These are phyloP conservation scores for Megaptera novaeangliae DNA, from an alignment of 2,113 vertebrate species.

Conservation along the genomic window DNA sequence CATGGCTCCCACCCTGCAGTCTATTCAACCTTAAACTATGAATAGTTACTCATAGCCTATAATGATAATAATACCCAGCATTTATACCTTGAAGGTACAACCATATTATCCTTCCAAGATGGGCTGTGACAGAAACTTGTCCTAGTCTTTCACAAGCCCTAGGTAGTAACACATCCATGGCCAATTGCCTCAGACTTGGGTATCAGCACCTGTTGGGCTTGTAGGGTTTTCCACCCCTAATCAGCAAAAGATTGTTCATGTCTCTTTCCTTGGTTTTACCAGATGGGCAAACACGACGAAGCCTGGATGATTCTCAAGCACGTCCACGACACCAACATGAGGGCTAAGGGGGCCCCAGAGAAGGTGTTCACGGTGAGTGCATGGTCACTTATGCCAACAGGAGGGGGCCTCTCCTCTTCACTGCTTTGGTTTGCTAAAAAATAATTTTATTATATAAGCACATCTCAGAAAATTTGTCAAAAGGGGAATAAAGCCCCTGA, in stretches of 20 bases:
- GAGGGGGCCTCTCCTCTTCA: background rate
- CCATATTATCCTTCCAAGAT: background rate
- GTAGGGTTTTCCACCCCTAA: background rate
- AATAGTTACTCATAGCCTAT: background rate
- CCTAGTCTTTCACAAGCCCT: background rate
- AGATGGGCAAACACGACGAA: constrained; percentile 95
- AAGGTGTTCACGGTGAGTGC: constrained; percentile 94
- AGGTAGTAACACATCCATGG: accelerated
- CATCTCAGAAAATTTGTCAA: background rate
- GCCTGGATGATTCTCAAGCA: constrained; percentile 98
- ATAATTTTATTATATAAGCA: background rate
- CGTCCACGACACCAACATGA: constrained; percentile 98
- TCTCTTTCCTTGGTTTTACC: constrained; percentile 53
- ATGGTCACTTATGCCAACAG: accelerated
- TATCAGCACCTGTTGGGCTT: background rate
- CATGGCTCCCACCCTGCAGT: background rate
- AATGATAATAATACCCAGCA: accelerated
- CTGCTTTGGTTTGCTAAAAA: background rate
- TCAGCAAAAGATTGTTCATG: background rate
- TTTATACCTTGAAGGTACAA: background rate
- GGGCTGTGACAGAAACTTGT: background rate
- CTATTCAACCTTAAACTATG: background rate
- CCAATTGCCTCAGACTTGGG: accelerated
- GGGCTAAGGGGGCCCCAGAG: constrained; percentile 94
- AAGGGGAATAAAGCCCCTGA: background rate